Evolutionary conservation across 2,888 invertebrate genomes (phyloP), one percentile per base, ranked within the genome.

Genomic region (Metallyticus violacea): DNA sequence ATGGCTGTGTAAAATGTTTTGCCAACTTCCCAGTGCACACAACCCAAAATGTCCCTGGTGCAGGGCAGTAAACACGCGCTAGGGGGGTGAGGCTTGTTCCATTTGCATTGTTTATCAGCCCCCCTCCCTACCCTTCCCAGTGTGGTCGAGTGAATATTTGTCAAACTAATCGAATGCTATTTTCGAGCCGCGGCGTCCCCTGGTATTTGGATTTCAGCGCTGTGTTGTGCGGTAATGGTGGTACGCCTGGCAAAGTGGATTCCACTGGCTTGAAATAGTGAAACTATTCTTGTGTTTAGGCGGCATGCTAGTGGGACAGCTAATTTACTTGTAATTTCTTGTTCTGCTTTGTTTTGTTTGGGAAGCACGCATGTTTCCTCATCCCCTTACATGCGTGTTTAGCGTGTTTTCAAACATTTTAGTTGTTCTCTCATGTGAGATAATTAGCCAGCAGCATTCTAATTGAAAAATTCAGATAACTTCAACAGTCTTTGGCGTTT

Each of bases 71-170:
- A 29, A 77, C 77, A 85, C n/a, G 28, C 40, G 40, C 40, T 22
- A 22, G 9, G 40, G 40, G 40, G 40, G 9, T 62, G 77, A 85
- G 26, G 77, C 40, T 85, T 85, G 85, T 85, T 85, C 85, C 85
- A 85, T 85, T 85, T 85, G 85, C 85, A 85, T 85, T 85, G 78
- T 85, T 85, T 85, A 85, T 78, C 85, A 85, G 78, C 78, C 28
- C 7, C 15, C 40, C 15, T n/a, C n/a, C 40, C 40, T 22, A 62
- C 40, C 15, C 28, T 28, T 5, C 30, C n/a, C 7, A n/a, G 7
- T 76, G 78, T 78, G 85, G 77, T 78, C 77, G 26, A 85, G 29
- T 28, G 85, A 85, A 78, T 85, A 85, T 78, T 30, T 85, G 78
- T 85, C 85, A 29, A 29, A 28, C 85, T 78, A 29, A 85, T 77